Base-by-base conservation (phyloP, 2,888 invertebrate genomes). In the Leptogaster cylindrica region DNA sequence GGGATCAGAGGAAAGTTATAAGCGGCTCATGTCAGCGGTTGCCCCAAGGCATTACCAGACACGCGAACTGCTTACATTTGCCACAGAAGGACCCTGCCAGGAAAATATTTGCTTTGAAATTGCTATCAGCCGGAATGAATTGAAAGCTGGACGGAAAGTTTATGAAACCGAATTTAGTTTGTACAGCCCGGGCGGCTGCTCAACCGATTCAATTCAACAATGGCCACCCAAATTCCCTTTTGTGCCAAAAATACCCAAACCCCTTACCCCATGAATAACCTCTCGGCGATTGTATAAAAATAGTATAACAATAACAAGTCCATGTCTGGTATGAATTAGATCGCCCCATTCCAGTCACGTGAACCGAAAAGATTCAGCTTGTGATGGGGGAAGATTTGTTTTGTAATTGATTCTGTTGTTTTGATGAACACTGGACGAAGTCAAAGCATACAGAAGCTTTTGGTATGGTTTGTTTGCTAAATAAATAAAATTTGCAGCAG, bases 151-250 rank as follows among this genome's bases (percentile, higher is more conserved):
- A 39, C 41, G 20, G 44, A 36, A 63, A 68, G 66, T 61, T 68
- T 58, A 61, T 61, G 51, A 58, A 68, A 68, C 66, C 66, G 66
- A 68, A 68, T 68, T 68, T 66, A 28, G 31, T 61, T 66, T 20
- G 10, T 27, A 31, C 50, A 36, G 52, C 64, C 36, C 25, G 55
- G 2, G 55, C 51, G 46, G 8, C 55, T 14, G 36, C n/a, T 18
- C 46, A n/a, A 3, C 23, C 23, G 16, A n/a, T n/a, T n/a, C n/a
- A n/a, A n/a, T 41, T 20, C 36, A 55, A 52, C 55, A 55, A 55
- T 55, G 18, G 23, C n/a, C 36, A 12, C 14, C 14, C 41, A 41
- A n/a, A 10, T 16, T 5, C 18, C 18, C 8, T 20, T 52, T 31
- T 52, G 31, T 20, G 46, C 1, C 1, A 18, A 23, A 12, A 4